These are phyloP conservation scores for Calameuta filiformis DNA, from an alignment of 2,888 invertebrate genomes.

Conservation along the genomic window DNA sequence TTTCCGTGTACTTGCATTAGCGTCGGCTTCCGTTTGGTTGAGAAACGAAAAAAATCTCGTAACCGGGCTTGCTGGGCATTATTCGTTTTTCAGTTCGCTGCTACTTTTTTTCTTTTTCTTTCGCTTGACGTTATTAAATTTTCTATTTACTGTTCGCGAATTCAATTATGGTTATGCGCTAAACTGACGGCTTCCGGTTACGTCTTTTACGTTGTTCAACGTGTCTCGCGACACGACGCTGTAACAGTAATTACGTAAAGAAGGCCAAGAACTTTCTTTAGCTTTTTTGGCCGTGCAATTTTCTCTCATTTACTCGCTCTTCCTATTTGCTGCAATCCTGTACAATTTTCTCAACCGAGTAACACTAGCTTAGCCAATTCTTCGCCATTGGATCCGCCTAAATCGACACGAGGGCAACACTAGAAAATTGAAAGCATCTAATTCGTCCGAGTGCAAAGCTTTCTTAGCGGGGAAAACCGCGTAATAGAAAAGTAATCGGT, in stretches of 20 bases:
- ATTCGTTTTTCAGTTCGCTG: background rate
- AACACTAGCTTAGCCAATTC: background rate
- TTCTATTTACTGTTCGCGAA: background rate
- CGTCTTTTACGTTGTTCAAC: background rate
- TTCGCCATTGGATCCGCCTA: background rate
- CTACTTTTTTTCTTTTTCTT: background rate
- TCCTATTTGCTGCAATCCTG: background rate
- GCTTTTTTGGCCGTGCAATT: background rate
- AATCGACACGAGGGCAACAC: background rate
- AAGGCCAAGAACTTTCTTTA: background rate
- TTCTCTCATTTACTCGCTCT: background rate
- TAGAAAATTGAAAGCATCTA: background rate
- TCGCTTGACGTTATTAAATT: background rate
- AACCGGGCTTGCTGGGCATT: background rate
- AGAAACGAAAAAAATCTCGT: background rate
- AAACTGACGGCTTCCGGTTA: background rate
- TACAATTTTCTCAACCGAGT: background rate
- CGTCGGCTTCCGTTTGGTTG: background rate
- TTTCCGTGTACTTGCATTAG: background rate
- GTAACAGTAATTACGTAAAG: background rate
- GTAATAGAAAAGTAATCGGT: background rate
- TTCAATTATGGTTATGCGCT: background rate
- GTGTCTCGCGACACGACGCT: background rate
- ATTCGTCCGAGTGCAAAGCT: background rate
- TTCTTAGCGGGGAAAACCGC: background rate